Percentiles rank a stretch among this genome's conserved stretches.
Evolutionary conservation across 2,888 invertebrate species (phyloP).

Genomic region (Phorcus lineatus): DNA sequence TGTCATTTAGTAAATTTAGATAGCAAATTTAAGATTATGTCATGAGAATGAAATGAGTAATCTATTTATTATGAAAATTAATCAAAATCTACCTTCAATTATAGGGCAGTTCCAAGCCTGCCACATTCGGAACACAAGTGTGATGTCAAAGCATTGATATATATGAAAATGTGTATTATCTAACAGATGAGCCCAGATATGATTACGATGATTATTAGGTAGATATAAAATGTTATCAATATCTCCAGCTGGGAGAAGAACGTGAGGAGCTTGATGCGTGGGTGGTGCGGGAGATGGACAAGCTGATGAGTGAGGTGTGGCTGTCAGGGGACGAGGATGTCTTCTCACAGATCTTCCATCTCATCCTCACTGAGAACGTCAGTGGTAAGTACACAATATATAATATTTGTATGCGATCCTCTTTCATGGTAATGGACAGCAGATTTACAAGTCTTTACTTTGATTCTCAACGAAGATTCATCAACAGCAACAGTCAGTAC

Average conservation of each 20-base stretch:
- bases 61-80: no score
- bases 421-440: background rate
- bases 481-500: no score
- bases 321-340: conserved; percentile 80
- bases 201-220: no score
- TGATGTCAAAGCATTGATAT: no score
- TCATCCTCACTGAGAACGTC: conserved; percentile 86
- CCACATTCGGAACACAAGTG: no score
- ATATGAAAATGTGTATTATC: no score
- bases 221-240: background rate
- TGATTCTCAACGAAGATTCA: background rate
- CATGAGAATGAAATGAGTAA: no score
- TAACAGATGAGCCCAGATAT: no score
- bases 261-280: conserved; percentile 78
- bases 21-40: no score
- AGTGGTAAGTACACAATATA: conserved; percentile 76
- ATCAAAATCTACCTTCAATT: no score
- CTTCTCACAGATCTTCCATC: conserved; percentile 85
- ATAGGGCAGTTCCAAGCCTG: no score
- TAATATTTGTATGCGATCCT: background rate
- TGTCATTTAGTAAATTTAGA: no score
- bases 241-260: conserved; percentile 72
- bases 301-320: conserved; percentile 82
- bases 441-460: background rate
- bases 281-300: conserved; percentile 82